Evolutionary conservation across 1,140 invertebrate genomes (phyloP), one percentile per base, ranked within the genome.

Genomic region (Eulimnadia texana): DNA sequence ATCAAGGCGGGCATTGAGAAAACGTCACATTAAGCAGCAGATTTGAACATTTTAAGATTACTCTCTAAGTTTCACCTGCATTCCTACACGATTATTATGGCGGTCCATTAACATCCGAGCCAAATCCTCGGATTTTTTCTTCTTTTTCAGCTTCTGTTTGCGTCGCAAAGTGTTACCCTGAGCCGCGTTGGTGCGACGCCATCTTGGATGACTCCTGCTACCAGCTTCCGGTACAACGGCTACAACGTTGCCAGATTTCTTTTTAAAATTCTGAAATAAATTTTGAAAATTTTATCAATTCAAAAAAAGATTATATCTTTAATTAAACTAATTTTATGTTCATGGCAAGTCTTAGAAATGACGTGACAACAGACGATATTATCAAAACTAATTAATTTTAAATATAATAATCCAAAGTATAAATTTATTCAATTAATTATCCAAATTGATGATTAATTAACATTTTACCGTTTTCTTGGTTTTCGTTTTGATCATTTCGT

Each of bases 31-130:
- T 6, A 42, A 16, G 33, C 33, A 42, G 33, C 33, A 42, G n/a
- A n/a, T n/a, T n/a, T n/a, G n/a, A n/a, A 50, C 50, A 3, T 50
- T 6, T 19, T 0, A 54, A n/a, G 52, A 0, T 10, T 13, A 54
- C 1, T n/a, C 11, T 54, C 28, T 54, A n/a, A n/a, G n/a, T n/a
- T 58, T 16, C 29, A 58, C 55, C 25, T 58, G 20, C 55, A 58
- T 58, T 27, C 55, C 55, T 10, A 58, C 6, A 20, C 25, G 55
- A 29, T 33, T 58, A 16, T 58, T 58, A 33, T 58, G 55, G 23
- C 55, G 55, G 20, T 58, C 55, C 19, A 58, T 28, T 10, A 27
- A 20, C 28, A 42, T 22, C n/a, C 55, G 55, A 33, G 42, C 19
- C 28, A 33, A 20, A 58, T 33, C 28, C 3, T 27, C 42, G 24